Percentiles rank a stretch among this genome's conserved stretches.
These are phyloP conservation scores for Dicycla oo DNA, from an alignment of 2,888 invertebrate genomes.

Conservation along the genomic window DNA sequence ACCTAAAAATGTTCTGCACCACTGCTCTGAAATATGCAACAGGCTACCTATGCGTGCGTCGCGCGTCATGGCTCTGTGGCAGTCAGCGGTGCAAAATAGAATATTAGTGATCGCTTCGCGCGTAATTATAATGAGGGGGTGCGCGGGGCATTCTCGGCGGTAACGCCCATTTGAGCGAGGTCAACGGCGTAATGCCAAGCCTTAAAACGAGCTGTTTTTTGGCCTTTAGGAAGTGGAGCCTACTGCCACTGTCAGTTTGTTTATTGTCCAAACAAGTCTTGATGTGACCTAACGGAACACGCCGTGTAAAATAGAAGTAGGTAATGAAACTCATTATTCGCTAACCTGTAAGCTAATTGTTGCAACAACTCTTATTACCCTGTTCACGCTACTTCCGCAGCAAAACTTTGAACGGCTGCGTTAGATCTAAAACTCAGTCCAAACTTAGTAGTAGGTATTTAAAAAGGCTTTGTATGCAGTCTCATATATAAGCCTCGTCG, in stretches of 20 bases:
- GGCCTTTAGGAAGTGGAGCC: neutral
- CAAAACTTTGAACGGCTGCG: constrained; percentile 55
- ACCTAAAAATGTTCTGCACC: no score
- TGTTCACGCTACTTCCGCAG: constrained; percentile 61
- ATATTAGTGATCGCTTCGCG: no score
- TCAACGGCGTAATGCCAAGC: no score
- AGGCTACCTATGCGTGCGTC: no score
- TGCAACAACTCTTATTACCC: constrained; percentile 57
- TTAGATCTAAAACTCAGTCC: constrained; percentile 11
- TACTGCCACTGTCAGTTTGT: neutral
- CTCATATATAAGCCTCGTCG: neutral
- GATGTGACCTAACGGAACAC: neutral
- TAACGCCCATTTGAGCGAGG: no score
- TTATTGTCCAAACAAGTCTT: constrained; percentile 1
- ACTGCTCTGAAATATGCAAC: no score
- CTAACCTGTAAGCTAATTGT: constrained; percentile 54
- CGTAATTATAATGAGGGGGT: no score
- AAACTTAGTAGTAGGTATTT: neutral
- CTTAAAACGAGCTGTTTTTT: neutral
- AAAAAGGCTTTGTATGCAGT: neutral
- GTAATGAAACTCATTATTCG: constrained; percentile 55
- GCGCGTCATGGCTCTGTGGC: no score
- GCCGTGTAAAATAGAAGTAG: constrained; percentile 10
- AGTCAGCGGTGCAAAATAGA: no score
- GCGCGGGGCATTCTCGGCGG: no score